Conservation (phyloP, 2,113 vertebrate genomes). For the Amphiprion percula region DNA sequence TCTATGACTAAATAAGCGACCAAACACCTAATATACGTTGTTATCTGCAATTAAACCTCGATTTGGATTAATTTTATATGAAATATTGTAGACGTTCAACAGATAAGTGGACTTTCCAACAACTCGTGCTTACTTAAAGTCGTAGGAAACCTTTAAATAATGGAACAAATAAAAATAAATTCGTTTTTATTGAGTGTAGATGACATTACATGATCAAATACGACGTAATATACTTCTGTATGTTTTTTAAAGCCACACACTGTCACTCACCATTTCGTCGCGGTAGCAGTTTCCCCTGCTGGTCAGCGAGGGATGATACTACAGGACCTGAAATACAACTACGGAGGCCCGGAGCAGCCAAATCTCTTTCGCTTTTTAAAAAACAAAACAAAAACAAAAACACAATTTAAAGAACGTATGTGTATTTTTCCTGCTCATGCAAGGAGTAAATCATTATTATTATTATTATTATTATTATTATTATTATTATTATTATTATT, state of each 20-base stretch:
- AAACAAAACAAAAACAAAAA: no score
- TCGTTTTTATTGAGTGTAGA: not conserved
- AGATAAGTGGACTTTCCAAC: not conserved
- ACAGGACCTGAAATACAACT: not conserved
- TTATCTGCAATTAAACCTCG: no score
- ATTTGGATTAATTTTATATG: no score
- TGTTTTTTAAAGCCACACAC: not conserved
- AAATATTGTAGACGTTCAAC: not conserved
- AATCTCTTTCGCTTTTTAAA: not conserved
- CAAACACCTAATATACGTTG: not conserved
- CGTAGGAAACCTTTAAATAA: no score
- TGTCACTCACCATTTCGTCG: not conserved
- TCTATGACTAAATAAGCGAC: not conserved
- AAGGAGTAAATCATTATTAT: no score
- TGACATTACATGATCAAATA: not conserved
- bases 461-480: no score
- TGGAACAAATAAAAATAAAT: not conserved
- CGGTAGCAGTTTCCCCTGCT: not conserved
- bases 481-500: no score
- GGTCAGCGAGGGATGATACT: not conserved
- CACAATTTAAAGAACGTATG: no score
- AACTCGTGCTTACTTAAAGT: no score
- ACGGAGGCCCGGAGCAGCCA: not conserved
- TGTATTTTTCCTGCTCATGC: no score
- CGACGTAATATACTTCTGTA: not conserved